Conservation (phyloP, 2,888 invertebrate genomes). For the Orchestes rusci region DNA sequence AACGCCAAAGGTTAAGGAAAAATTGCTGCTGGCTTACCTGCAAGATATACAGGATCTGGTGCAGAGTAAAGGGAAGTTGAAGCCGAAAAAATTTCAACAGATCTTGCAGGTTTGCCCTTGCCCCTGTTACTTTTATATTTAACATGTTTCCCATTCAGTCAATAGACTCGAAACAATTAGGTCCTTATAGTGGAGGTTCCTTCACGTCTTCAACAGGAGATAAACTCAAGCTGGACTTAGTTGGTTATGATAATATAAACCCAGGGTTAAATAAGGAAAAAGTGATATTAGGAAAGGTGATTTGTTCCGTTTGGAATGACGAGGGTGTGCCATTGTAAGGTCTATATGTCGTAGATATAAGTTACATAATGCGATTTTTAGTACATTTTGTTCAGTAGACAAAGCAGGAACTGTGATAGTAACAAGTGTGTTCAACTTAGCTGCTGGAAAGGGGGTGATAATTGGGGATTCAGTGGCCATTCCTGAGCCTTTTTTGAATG, state of each 20-base stretch:
- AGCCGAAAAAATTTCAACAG: slow-evolving; percentile 61
- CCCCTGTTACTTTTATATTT: background rate
- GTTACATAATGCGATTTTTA: slow-evolving; percentile 41
- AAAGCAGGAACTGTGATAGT: slow-evolving; percentile 60
- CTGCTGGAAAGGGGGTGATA: slow-evolving; percentile 72
- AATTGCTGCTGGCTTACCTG: slow-evolving; percentile 58
- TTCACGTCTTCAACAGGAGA: slow-evolving; percentile 48
- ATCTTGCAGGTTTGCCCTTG: slow-evolving; percentile 51
- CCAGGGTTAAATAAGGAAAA: slow-evolving; percentile 60
- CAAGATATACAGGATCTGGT: slow-evolving; percentile 57
- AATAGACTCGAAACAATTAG: slow-evolving; percentile 60
- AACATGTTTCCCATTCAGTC: slow-evolving; percentile 43
- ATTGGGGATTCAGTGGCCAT: slow-evolving; percentile 80
- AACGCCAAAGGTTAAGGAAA: slow-evolving; percentile 55
- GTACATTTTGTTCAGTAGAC: slow-evolving; percentile 77
- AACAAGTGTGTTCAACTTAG: slow-evolving; percentile 80
- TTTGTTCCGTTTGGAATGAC: slow-evolving; percentile 70
- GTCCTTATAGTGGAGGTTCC: slow-evolving; percentile 55
- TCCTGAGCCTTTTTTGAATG: slow-evolving; percentile 63
- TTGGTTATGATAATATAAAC: slow-evolving; percentile 49
- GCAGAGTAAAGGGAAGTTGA: slow-evolving; percentile 63
- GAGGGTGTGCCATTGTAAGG: slow-evolving; percentile 73
- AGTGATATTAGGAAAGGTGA: slow-evolving; percentile 69
- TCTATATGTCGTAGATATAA: background rate
- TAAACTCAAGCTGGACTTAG: slow-evolving; percentile 45